A percentile compares a stretch with the other conserved stretches of the same genome.
phyloP scores from a whole-genome alignment of 2,888 invertebrate species.

The Rhabditophanes sp. region DNA sequence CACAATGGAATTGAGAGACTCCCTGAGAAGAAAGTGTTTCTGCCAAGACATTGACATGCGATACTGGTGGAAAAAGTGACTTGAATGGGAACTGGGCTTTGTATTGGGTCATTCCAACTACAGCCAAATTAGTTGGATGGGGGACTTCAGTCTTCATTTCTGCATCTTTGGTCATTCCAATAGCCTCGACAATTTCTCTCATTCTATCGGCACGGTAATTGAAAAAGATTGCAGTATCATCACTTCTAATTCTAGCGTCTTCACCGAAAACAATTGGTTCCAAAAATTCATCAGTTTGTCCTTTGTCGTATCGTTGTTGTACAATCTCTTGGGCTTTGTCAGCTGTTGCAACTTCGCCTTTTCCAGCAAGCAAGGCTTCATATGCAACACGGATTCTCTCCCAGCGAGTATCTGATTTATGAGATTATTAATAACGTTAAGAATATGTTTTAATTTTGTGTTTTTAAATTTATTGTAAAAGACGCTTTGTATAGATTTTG shows the following conservation, averaged over 20 bases:
- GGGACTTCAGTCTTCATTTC: slow-evolving; percentile 23
- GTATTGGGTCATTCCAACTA: slow-evolving; percentile 47
- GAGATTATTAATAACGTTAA: too few relatives aligned
- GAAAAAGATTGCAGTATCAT: slow-evolving; percentile 47
- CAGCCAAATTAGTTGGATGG: slow-evolving; percentile 25
- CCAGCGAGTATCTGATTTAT: slow-evolving; percentile 43
- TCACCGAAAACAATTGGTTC: slow-evolving; percentile 45
- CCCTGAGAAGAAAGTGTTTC: slow-evolving; percentile 45
- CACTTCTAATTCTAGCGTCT: slow-evolving; percentile 39
- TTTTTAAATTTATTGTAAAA: too few relatives aligned
- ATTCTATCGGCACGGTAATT: slow-evolving; percentile 48
- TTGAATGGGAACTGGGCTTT: slow-evolving; percentile 47
- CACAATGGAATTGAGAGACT: slow-evolving; percentile 46
- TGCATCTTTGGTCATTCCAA: slow-evolving; percentile 38
- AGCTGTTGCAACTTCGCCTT: slow-evolving; percentile 40
- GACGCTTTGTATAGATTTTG: too few relatives aligned
- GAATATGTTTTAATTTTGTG: too few relatives aligned
- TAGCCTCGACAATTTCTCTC: slow-evolving; percentile 45
- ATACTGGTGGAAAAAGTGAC: slow-evolving; percentile 46
- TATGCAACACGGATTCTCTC: slow-evolving; percentile 45
- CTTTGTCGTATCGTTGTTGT: slow-evolving; percentile 40
- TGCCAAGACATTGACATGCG: slow-evolving; percentile 47
- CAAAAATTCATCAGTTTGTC: slow-evolving; percentile 47
- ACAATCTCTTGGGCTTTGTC: slow-evolving; percentile 36
- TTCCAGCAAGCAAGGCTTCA: slow-evolving; percentile 46